Base-by-base conservation (phyloP, 2,888 invertebrate genomes). In the Drosophila diplacantha region DNA sequence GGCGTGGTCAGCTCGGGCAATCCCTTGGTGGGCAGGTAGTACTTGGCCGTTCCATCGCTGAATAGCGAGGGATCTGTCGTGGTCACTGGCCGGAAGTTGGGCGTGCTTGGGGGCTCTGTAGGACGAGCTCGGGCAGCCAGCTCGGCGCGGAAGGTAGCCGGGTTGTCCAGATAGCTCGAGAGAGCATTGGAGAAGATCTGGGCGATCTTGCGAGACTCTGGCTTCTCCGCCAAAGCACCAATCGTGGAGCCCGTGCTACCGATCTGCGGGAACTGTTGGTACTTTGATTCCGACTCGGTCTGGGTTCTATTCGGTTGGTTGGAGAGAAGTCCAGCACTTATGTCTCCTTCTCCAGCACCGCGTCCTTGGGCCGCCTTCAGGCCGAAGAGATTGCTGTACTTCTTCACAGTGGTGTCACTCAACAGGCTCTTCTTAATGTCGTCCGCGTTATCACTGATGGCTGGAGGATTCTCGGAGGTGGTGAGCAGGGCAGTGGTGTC, bases 101-200 rank as follows among this genome's bases (percentile, higher is more conserved):
- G 85, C n/a, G 88, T 86, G 2, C 82, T 69, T 18, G 93, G 90
- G 1, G 94, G 94, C 75, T 94, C 94, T 0, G 94, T 95, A 0
- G 95, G 95, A 80, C 95, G 90, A 2, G 94, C 93, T 3, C 77
- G 71, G 71, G 94, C 93, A 8, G 93, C 92, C 20, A 96, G 86
- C 20, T 93, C 93, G 81, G 92, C 93, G 72, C 93, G 92, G 77
- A 95, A 95, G 53, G 92, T 92, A n/a, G 93, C 92, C 1, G 95
- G 95, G 86, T 95, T 93, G 86, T 95, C 93, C 5, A 96, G 89
- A 74, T 95, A 96, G 0, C 94, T 94, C 2, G 94, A 93, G 16
- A 96, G 87, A 0, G 95, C 95, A 81, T 94, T 92, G 0, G 95
- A 95, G 78, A 96, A 96, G 5, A 95, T 94, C 87, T 94, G 93